A percentile compares a stretch with the other conserved stretches of the same genome.
phyloP scores from a whole-genome alignment of 2,888 invertebrate genomes.

The Drosophila macrospina region DNA sequence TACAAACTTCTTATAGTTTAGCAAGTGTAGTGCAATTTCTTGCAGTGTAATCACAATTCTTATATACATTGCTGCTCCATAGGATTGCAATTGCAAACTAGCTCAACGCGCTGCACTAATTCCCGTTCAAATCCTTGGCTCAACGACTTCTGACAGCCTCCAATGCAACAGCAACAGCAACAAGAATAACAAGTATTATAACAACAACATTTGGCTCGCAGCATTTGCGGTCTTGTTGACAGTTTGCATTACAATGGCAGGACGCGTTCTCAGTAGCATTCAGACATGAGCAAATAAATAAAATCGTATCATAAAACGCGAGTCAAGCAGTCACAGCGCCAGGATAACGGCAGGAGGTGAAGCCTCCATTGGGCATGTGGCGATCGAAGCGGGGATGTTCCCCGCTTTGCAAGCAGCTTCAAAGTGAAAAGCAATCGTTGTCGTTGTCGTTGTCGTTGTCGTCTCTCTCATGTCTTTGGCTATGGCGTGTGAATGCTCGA shows the following conservation, averaged over 20 bases:
- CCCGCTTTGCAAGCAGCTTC: conserved; percentile 40
- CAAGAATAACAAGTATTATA: conserved; percentile 13
- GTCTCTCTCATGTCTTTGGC: conserved; percentile 66
- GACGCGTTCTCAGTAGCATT: conserved; percentile 43
- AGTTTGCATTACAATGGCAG: conserved; percentile 79
- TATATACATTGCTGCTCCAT: conserved; percentile 16
- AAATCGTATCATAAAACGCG: conserved; percentile 78
- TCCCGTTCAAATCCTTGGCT: conserved; percentile 44
- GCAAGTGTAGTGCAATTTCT: neutral
- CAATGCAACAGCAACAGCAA: conserved; percentile 19
- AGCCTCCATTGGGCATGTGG: neutral
- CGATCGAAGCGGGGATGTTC: neutral
- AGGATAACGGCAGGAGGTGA: conserved; percentile 18
- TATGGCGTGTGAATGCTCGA: conserved; percentile 79
- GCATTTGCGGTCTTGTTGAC: conserved; percentile 75
- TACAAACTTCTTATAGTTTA: too few relatives aligned
- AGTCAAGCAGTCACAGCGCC: conserved; percentile 46
- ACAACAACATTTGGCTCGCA: conserved; percentile 55
- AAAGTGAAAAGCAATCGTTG: conserved; percentile 76
- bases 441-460: conserved; percentile 34
- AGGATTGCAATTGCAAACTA: conserved; percentile 43
- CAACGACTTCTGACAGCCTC: conserved; percentile 53
- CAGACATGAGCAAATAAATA: conserved; percentile 73
- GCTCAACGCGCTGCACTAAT: conserved; percentile 47
- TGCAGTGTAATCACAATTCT: conserved; percentile 12